Evolutionary conservation across 2,113 vertebrate species (phyloP).

Genomic region (Brachypodius melanocephalos): DNA sequence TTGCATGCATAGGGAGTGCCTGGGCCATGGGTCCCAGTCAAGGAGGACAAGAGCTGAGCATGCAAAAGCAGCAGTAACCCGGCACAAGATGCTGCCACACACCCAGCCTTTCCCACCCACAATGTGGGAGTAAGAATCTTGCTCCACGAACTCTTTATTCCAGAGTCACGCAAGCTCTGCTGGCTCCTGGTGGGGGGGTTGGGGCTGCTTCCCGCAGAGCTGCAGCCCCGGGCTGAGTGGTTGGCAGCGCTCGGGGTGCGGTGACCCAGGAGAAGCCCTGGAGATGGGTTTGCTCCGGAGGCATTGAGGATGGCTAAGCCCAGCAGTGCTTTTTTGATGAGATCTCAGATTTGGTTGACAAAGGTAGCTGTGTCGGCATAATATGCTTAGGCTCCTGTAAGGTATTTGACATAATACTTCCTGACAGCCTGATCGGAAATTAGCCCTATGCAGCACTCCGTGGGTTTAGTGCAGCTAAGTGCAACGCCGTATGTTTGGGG

Average conservation of each 20-base stretch:
- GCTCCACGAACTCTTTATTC: background rate
- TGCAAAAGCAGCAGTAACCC: background rate
- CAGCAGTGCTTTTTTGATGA: background rate
- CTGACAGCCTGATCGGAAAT: slow-evolving; percentile 19
- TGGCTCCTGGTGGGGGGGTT: background rate
- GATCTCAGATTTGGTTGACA: slow-evolving; percentile 12
- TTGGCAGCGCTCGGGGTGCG: background rate
- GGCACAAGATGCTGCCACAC: background rate
- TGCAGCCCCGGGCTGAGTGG: background rate
- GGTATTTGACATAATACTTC: slow-evolving; percentile 43
- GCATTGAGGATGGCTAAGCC: background rate
- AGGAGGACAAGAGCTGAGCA: background rate
- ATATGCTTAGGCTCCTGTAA: slow-evolving; percentile 35
- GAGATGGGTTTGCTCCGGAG: background rate
- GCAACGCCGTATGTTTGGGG: background rate
- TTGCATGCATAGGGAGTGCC: background rate
- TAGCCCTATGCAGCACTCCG: slow-evolving; percentile 8
- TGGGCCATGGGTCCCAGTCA: background rate
- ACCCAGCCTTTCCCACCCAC: background rate
- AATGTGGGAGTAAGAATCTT: background rate
- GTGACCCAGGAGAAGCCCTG: background rate
- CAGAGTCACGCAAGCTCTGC: background rate
- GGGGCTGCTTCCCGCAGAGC: background rate
- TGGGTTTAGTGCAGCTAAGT: slow-evolving; percentile 10
- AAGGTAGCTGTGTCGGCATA: slow-evolving; percentile 23